Evolutionary conservation across 2,797 vertebrate genomes (phyloP).

Genomic region (Falco concolor): DNA sequence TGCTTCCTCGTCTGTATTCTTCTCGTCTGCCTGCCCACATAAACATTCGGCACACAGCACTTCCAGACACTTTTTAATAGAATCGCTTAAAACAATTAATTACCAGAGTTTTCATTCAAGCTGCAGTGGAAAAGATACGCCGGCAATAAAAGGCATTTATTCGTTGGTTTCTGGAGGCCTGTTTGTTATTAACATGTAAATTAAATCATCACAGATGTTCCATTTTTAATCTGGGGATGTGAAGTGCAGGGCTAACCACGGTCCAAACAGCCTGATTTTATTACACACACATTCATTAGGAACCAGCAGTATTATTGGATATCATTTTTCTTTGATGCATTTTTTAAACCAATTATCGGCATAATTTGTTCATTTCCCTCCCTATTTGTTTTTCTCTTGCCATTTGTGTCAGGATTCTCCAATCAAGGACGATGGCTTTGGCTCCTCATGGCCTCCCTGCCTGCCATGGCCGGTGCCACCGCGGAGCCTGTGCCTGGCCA

Average conservation of each 20-base stretch:
- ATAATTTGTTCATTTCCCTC: conserved; percentile 75
- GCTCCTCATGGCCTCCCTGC: neutral
- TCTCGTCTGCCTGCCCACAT: conserved; percentile 73
- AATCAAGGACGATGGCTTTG: neutral
- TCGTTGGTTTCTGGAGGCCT: conserved; percentile 96
- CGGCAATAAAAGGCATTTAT: conserved; percentile 97
- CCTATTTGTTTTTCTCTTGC: conserved; percentile 63
- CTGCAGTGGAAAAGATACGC: conserved; percentile 90
- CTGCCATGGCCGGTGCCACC: accelerated
- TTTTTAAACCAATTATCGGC: conserved; percentile 72
- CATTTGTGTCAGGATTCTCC: conserved; percentile 39
- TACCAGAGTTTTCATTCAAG: conserved; percentile 91
- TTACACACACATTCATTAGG: conserved; percentile 91
- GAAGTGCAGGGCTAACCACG: conserved; percentile 81
- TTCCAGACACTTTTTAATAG: conserved; percentile 97
- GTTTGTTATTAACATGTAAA: conserved; percentile 99
- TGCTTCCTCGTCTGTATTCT: conserved; percentile 69
- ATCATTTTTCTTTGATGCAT: conserved; percentile 74
- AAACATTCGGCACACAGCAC: conserved; percentile 83
- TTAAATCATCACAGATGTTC: conserved; percentile 99
- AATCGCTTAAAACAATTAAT: conserved; percentile 99
- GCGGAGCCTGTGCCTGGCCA: accelerated
- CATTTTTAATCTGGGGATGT: conserved; percentile 97
- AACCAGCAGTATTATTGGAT: conserved; percentile 76
- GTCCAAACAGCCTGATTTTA: conserved; percentile 89